phyloP scores from a whole-genome alignment of 2,888 invertebrate genomes.

The Yponomeuta cagnagella region DNA sequence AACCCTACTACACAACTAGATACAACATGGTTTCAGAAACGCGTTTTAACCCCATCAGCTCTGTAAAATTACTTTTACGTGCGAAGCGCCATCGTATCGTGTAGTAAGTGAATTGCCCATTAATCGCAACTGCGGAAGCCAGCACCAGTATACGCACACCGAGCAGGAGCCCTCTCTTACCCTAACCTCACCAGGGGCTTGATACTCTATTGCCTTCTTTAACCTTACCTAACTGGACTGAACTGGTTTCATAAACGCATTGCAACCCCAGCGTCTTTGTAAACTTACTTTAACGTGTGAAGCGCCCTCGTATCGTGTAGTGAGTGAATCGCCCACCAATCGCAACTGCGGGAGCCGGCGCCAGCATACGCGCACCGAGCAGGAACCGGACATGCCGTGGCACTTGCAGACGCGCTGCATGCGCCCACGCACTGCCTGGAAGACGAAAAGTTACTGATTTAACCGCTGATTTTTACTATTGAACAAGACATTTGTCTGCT shows the following conservation, averaged over 20 bases:
- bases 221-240: too few species aligned
- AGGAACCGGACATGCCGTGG: conserved; percentile 95
- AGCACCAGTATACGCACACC: conserved; percentile 92
- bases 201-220: too few species aligned
- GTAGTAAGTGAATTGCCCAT: conserved; percentile 84
- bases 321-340: conserved; percentile 84
- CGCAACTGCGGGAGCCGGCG: conserved; percentile 86
- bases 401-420: conserved; percentile 95
- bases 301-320: conserved; percentile 90
- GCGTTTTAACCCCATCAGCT: too few species aligned
- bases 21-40: too few species aligned
- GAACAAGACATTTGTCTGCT: too few species aligned
- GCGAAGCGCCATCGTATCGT: conserved; percentile 90
- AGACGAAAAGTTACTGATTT: conserved; percentile 13
- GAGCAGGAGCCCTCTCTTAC: conserved; percentile 84
- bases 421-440: conserved; percentile 80
- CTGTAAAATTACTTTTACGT: conserved; percentile 76
- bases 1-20: too few species aligned
- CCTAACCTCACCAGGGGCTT: too few species aligned
- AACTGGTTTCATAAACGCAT: too few species aligned
- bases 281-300: conserved; percentile 81
- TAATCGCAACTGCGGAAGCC: conserved; percentile 83
- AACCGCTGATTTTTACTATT: too few species aligned
- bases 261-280: neutral
- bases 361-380: conserved; percentile 94